These are phyloP conservation scores for Nomada lathburiana DNA, from an alignment of 2,888 invertebrate genomes.

Conservation along the genomic window DNA sequence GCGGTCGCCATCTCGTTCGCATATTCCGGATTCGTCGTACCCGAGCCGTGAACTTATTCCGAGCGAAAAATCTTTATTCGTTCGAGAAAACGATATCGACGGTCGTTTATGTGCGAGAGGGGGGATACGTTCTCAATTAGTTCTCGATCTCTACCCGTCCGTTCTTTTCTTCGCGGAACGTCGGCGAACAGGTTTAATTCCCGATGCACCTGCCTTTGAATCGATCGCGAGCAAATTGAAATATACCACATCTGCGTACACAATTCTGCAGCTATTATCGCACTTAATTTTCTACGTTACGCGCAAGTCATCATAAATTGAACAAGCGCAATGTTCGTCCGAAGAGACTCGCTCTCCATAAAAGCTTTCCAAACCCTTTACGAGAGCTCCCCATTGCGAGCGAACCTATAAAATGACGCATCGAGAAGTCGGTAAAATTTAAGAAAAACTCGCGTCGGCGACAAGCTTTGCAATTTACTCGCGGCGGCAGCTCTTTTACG, in stretches of 20 bases:
- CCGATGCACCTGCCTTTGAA: neutral
- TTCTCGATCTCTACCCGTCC: neutral
- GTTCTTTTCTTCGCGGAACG: neutral
- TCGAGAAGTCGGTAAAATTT: neutral
- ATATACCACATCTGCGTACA: no score
- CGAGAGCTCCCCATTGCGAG: neutral
- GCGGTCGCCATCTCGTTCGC: slow-evolving; percentile 38
- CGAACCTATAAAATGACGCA: neutral
- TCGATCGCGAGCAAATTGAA: no score
- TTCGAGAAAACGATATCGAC: neutral
- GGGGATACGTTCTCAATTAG: neutral
- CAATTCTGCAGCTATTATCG: no score
- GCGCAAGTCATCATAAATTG: neutral
- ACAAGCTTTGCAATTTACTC: neutral
- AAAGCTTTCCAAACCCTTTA: neutral
- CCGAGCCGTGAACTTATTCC: slow-evolving; percentile 30
- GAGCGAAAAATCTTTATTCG: slow-evolving; percentile 18
- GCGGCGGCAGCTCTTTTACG: neutral
- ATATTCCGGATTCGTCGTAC: slow-evolving; percentile 55
- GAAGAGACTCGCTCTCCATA: neutral
- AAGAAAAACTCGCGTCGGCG: neutral
- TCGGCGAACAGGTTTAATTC: no score
- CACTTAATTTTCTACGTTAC: neutral
- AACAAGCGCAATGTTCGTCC: no score
- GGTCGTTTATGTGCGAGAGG: neutral